Conservation (phyloP, 2,888 invertebrate species). For the Morinoia aosen region DNA sequence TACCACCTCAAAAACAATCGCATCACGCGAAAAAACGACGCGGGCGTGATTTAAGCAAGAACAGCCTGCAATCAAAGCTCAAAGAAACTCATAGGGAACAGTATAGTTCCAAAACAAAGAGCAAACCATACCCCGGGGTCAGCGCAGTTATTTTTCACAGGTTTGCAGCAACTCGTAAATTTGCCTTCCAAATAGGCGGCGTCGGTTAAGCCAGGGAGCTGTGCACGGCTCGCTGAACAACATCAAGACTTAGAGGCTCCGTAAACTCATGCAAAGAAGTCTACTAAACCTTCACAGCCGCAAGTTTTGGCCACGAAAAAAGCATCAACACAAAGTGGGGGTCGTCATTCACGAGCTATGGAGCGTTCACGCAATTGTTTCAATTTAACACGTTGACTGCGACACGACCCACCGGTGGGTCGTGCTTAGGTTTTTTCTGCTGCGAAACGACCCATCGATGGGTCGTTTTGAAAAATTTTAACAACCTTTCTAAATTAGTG, state of each 20-base stretch:
- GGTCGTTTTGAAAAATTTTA: too few relatives aligned
- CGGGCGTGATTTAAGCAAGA: background rate
- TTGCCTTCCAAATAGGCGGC: constrained; percentile 22
- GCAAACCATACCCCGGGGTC: background rate
- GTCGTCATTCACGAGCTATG: background rate
- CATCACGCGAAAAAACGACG: background rate
- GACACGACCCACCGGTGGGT: too few relatives aligned
- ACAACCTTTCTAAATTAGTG: too few relatives aligned
- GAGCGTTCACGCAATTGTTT: background rate
- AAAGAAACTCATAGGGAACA: background rate
- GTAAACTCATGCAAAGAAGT: background rate
- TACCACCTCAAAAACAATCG: background rate
- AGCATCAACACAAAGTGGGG: background rate
- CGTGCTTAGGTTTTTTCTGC: too few relatives aligned
- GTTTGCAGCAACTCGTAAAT: constrained; percentile 27
- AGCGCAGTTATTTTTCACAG: background rate
- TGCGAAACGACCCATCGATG: too few relatives aligned
- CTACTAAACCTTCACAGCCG: background rate
- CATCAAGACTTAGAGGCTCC: background rate
- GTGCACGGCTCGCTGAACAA: background rate
- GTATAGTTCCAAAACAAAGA: background rate
- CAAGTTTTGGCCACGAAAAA: background rate
- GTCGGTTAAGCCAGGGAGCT: background rate
- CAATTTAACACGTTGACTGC: too few relatives aligned
- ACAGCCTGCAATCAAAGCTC: background rate